These are phyloP conservation scores for Campylomormyrus numenius DNA, from an alignment of 2,113 vertebrate species.

Conservation along the genomic window DNA sequence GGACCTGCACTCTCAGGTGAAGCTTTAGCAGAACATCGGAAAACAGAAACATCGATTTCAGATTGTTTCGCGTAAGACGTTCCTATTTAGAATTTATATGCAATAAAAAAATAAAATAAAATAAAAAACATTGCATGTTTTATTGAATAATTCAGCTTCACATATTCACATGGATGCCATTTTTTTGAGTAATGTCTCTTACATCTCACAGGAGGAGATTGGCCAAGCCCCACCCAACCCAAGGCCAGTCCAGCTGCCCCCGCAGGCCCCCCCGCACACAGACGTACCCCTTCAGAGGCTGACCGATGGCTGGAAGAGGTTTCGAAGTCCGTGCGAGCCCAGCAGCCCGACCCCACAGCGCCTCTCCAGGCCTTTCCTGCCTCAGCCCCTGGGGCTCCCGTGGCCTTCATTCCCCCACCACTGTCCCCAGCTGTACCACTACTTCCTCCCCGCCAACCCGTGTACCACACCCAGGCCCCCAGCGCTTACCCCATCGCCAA, in stretches of 20 bases:
- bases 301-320: slow-evolving; percentile 97
- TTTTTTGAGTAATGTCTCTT: background rate
- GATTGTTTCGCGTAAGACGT: too few relatives aligned
- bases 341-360: slow-evolving; percentile 55
- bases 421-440: slow-evolving; percentile 70
- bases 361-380: slow-evolving; percentile 36
- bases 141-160: background rate
- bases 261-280: slow-evolving; percentile 56
- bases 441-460: slow-evolving; percentile 74
- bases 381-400: slow-evolving; percentile 16
- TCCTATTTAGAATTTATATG: too few relatives aligned
- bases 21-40: too few relatives aligned
- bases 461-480: slow-evolving; percentile 65
- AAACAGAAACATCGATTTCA: too few relatives aligned
- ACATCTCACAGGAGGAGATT: slow-evolving; percentile 39
- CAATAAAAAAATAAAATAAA: too few relatives aligned
- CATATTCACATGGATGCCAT: background rate
- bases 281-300: slow-evolving; percentile 88
- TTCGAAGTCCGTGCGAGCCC: slow-evolving; percentile 78
- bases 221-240: slow-evolving; percentile 42
- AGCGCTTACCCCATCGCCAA: slow-evolving; percentile 76
- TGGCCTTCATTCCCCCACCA: slow-evolving; percentile 60
- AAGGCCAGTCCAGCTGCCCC: slow-evolving; percentile 30
- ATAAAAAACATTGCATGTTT: slow-evolving; percentile 40
- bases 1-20: slow-evolving; percentile 61